phyloP scores from a whole-genome alignment of 2,888 invertebrate genomes.

The Vandiemenella viatica region DNA sequence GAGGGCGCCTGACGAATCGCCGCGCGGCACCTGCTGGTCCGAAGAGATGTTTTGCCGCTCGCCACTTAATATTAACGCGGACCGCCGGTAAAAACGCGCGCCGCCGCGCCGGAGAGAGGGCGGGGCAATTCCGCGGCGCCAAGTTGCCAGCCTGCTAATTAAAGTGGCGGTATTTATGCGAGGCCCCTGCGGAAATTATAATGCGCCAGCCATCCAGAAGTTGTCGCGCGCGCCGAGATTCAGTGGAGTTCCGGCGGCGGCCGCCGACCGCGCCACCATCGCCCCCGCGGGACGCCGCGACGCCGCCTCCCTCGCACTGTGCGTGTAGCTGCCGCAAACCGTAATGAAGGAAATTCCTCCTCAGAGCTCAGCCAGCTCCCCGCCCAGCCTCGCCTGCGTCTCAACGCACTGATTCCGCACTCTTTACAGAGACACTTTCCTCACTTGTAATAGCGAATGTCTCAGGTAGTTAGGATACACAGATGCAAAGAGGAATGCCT shows the following conservation, averaged over 20 bases:
- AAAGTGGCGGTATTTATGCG: background rate
- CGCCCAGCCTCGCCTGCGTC: too few species aligned
- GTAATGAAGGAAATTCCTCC: too few species aligned
- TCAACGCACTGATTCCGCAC: too few species aligned
- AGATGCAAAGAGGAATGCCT: too few species aligned
- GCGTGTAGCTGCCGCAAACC: too few species aligned
- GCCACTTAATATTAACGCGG: background rate
- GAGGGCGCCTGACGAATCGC: too few species aligned
- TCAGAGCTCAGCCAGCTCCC: too few species aligned
- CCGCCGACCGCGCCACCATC: background rate
- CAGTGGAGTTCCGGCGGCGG: background rate
- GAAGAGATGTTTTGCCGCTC: too few species aligned
- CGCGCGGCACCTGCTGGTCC: background rate
- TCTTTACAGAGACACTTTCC: too few species aligned
- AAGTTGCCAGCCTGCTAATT: background rate
- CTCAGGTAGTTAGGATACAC: too few species aligned
- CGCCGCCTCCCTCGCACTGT: too few species aligned
- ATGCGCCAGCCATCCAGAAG: background rate
- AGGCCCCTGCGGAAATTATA: background rate
- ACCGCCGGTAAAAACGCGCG: background rate
- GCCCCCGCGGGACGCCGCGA: background rate
- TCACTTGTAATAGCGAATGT: too few species aligned
- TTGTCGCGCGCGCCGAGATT: background rate
- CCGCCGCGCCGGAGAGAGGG: background rate
- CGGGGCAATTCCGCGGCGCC: background rate